These are phyloP conservation scores for Rutilus rutilus DNA, from an alignment of 2,113 vertebrate species.

Conservation along the genomic window DNA sequence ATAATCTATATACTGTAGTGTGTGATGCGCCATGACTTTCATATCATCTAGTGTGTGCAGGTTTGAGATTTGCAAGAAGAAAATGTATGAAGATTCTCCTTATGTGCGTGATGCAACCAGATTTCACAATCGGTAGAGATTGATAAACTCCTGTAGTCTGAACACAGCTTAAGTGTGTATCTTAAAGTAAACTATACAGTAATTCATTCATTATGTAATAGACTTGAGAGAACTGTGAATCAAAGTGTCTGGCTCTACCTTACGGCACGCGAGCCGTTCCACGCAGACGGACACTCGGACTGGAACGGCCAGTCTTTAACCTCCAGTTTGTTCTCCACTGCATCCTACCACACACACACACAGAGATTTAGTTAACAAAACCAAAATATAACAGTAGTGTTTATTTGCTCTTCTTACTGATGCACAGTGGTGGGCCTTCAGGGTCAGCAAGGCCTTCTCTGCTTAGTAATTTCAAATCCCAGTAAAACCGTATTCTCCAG, in stretches of 20 bases:
- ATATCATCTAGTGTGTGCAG: too few relatives aligned
- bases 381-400: neutral
- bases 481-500: too few relatives aligned
- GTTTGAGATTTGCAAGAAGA: too few relatives aligned
- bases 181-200: neutral
- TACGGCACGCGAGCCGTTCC: conserved; percentile 90
- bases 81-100: too few relatives aligned
- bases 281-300: conserved; percentile 88
- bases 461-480: too few relatives aligned
- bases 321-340: conserved; percentile 93
- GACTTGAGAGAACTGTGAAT: neutral
- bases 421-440: too few relatives aligned
- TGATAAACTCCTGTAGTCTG: too few relatives aligned
- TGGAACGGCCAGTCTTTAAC: conserved; percentile 90
- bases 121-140: too few relatives aligned
- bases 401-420: neutral
- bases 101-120: too few relatives aligned
- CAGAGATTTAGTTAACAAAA: neutral
- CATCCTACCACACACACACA: conserved; percentile 75
- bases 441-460: too few relatives aligned
- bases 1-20: too few relatives aligned
- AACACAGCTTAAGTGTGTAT: neutral
- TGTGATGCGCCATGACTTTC: too few relatives aligned
- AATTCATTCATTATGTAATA: neutral
- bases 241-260: conserved; percentile 21